These are phyloP conservation scores for Tethea ocularis DNA, from an alignment of 2,888 invertebrate species.

Conservation along the genomic window DNA sequence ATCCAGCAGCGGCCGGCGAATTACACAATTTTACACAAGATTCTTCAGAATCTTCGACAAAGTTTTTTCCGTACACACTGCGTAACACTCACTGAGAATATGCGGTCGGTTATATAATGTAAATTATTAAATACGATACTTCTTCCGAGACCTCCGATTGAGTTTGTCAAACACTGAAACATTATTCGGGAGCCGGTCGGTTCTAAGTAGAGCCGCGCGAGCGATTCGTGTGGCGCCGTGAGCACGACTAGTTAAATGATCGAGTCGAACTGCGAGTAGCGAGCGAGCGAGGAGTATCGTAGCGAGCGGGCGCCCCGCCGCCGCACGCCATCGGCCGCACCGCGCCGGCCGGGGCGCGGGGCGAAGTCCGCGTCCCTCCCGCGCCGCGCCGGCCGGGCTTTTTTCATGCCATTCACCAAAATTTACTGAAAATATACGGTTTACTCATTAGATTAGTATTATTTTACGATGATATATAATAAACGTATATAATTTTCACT, in stretches of 20 bases:
- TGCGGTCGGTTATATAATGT: constrained; percentile 81
- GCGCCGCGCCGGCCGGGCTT: constrained; percentile 44
- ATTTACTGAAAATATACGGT: constrained; percentile 72
- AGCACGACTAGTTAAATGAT: constrained; percentile 67
- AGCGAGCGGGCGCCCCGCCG: constrained; percentile 25
- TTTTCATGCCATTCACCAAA: constrained; percentile 71
- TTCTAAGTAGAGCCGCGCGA: constrained; percentile 79
- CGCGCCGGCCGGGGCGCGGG: constrained; percentile 44
- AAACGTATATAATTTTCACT: constrained; percentile 19
- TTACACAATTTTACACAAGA: constrained; percentile 83
- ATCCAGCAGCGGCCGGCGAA: constrained; percentile 78
- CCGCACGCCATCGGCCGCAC: constrained; percentile 49
- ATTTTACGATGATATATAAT: constrained; percentile 19
- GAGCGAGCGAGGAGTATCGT: constrained; percentile 29
- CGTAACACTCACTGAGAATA: constrained; percentile 84
- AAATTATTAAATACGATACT: constrained; percentile 80
- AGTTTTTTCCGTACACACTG: constrained; percentile 84
- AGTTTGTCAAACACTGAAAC: constrained; percentile 83
- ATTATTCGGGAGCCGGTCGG: constrained; percentile 83
- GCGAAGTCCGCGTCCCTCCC: constrained; percentile 45
- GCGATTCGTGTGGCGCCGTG: constrained; percentile 77
- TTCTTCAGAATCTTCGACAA: constrained; percentile 84
- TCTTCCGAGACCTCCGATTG: constrained; percentile 83
- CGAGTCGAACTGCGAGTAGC: constrained; percentile 36
- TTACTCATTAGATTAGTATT: constrained; percentile 32